Conservation (phyloP, 2,113 vertebrate genomes). For the Pelecanoides urinatrix region DNA sequence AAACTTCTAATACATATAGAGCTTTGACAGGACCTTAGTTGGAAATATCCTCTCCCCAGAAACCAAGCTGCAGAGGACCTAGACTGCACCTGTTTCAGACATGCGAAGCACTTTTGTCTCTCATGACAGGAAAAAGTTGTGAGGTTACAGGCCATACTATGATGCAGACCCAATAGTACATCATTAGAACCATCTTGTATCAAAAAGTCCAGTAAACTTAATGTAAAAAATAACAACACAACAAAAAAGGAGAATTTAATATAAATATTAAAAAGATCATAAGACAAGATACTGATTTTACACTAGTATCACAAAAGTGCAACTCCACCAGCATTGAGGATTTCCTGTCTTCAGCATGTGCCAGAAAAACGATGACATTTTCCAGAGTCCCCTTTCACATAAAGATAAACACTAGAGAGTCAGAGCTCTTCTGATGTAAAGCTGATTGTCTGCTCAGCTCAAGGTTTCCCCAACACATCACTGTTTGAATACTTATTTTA, state of each 20-base stretch:
- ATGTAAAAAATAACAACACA: not conserved
- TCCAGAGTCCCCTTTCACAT: not conserved
- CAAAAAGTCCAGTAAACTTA: not conserved
- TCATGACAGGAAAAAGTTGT: not conserved
- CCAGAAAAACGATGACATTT: not conserved
- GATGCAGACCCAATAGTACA: not conserved
- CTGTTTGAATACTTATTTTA: not conserved
- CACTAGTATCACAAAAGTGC: not conserved
- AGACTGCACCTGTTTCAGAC: not conserved
- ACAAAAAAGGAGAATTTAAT: not conserved
- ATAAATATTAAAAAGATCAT: not conserved
- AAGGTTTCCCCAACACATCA: not conserved
- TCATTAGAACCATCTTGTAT: not conserved
- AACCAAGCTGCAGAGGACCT: not conserved
- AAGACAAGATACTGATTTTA: not conserved
- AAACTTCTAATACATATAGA: not conserved
- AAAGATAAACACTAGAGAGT: not conserved
- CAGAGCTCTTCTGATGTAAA: not conserved
- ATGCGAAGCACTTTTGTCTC: not conserved
- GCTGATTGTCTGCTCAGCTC: not conserved
- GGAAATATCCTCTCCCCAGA: not conserved
- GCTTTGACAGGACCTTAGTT: not conserved
- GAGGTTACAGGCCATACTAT: not conserved
- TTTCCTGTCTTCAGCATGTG: not conserved
- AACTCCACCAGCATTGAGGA: not conserved